Conservation (phyloP, 2,797 vertebrate species). For the Hapalemur alaotrensis region DNA sequence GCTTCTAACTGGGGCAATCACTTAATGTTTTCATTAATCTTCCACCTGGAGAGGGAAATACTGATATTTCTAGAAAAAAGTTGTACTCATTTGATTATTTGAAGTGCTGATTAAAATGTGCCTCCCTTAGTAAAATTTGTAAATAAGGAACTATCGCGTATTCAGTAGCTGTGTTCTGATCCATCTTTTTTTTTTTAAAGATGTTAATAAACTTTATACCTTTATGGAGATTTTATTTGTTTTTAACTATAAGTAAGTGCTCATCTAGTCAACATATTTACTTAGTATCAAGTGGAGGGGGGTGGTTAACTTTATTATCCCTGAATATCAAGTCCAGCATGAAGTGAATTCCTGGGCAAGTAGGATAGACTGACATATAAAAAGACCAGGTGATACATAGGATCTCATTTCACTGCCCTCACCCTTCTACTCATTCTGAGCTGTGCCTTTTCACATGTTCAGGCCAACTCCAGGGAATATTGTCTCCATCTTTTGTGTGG, state of each 20-base stretch:
- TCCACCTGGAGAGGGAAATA: conserved; percentile 64
- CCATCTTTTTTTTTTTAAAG: not conserved
- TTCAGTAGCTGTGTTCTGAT: conserved; percentile 25
- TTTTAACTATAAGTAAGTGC: conserved; percentile 36
- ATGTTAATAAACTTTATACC: conserved; percentile 70
- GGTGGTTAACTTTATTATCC: not conserved
- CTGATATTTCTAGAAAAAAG: conserved; percentile 45
- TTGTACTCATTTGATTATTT: conserved; percentile 38
- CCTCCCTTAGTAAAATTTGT: conserved; percentile 59
- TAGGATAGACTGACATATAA: not conserved
- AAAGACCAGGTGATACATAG: not conserved
- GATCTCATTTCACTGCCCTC: not conserved
- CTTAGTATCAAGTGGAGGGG: not conserved
- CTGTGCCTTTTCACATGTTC: not conserved
- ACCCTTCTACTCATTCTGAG: not conserved
- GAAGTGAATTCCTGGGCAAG: not conserved
- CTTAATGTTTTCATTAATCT: conserved; percentile 54
- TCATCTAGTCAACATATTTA: conserved; percentile 16
- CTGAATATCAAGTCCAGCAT: not conserved
- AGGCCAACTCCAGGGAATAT: not conserved
- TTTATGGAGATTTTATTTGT: conserved; percentile 52
- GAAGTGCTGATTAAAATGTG: conserved; percentile 45
- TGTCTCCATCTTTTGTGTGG: not conserved
- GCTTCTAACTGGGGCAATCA: conserved; percentile 40
- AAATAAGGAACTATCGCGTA: conserved; percentile 77